phyloP scores from a whole-genome alignment of 2,797 vertebrate species.

The Sebastes jordani region DNA sequence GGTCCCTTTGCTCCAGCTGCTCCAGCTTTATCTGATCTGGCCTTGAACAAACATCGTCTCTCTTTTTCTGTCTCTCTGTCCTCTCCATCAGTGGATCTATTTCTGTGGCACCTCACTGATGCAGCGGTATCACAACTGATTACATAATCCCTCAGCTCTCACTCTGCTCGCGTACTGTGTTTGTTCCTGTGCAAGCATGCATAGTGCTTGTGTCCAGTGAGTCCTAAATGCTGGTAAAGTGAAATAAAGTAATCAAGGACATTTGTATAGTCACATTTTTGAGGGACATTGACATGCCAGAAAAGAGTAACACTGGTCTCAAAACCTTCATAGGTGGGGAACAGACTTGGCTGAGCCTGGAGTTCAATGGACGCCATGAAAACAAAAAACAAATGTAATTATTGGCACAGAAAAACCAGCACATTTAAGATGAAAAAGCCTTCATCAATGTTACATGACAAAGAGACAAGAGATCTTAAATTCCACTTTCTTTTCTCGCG shows the following conservation, averaged over 20 bases:
- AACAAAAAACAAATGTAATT: background rate
- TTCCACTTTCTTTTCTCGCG: background rate
- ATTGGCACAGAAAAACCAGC: background rate
- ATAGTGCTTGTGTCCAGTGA: background rate
- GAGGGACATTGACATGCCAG: background rate
- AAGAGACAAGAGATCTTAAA: background rate
- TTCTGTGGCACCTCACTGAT: slow-evolving; percentile 57
- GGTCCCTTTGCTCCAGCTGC: slow-evolving; percentile 42
- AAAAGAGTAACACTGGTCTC: background rate
- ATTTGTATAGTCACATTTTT: background rate
- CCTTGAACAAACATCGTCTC: slow-evolving; percentile 45
- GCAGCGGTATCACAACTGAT: slow-evolving; percentile 57
- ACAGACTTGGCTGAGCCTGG: background rate
- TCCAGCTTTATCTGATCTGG: slow-evolving; percentile 35
- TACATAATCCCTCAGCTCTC: slow-evolving; percentile 61
- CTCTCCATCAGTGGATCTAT: slow-evolving; percentile 60
- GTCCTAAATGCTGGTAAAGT: background rate
- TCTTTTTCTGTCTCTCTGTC: slow-evolving; percentile 21
- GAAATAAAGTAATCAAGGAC: background rate
- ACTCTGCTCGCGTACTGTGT: background rate
- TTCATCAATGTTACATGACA: slow-evolving; percentile 39
- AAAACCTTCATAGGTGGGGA: background rate
- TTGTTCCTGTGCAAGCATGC: slow-evolving; percentile 6
- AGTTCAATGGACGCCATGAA: background rate
- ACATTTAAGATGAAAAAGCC: background rate